These are phyloP conservation scores for Boloria euphrosyne DNA, from an alignment of 2,888 invertebrate genomes.

Conservation along the genomic window DNA sequence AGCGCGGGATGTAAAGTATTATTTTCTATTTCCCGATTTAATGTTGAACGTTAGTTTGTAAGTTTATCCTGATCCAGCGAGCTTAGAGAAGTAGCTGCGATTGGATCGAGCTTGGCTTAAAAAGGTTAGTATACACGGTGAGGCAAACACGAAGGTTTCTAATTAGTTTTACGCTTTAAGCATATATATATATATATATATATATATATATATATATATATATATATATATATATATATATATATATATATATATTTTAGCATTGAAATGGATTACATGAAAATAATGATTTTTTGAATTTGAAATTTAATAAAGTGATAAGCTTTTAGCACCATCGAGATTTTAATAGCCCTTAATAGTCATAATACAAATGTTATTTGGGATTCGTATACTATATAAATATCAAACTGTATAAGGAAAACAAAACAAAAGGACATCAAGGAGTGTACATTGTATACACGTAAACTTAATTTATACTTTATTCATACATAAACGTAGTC, in stretches of 20 bases:
- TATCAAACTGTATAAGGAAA: too few species aligned
- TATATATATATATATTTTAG: neutral
- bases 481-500: too few species aligned
- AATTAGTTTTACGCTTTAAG: neutral
- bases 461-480: too few species aligned
- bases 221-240: neutral
- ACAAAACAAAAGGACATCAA: too few species aligned
- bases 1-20: constrained; percentile 11
- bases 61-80: constrained; percentile 24
- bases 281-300: neutral
- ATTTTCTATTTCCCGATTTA: constrained; percentile 15
- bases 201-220: neutral
- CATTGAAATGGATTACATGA: neutral
- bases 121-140: constrained; percentile 6
- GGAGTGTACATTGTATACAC: too few species aligned
- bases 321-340: too few species aligned
- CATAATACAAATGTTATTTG: too few species aligned
- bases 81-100: constrained; percentile 15
- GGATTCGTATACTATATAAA: too few species aligned
- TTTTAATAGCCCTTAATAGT: too few species aligned
- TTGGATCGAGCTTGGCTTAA: constrained; percentile 17
- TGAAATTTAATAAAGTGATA: too few species aligned
- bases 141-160: neutral
- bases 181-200: neutral
- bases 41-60: constrained; percentile 22